Conservation (phyloP, 2,888 invertebrate species). For the Noctuana brunneofusca region DNA sequence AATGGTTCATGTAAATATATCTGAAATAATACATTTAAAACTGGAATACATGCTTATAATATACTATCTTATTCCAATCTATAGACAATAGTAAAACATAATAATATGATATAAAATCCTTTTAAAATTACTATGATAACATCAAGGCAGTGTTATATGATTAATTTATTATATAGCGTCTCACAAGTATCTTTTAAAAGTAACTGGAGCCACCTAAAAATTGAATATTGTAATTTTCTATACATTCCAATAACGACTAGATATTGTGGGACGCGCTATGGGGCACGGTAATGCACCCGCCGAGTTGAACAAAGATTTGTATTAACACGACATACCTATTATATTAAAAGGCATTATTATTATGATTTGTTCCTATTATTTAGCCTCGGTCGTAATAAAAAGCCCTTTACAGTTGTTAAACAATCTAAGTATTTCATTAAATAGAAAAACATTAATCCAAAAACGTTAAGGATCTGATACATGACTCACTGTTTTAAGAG, state of each 20-base stretch:
- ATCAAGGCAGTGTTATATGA: conserved; percentile 73
- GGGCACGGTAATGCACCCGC: no score
- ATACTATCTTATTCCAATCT: conserved; percentile 47
- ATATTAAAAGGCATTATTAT: conserved; percentile 31
- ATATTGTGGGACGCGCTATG: conserved; percentile 1
- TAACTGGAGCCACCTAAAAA: not conserved
- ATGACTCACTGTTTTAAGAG: conserved; percentile 18
- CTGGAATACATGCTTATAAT: conserved; percentile 41
- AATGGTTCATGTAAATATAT: conserved; percentile 44
- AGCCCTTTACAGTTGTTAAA: conserved; percentile 18
- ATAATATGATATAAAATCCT: conserved; percentile 53
- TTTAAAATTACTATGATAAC: conserved; percentile 61
- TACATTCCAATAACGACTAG: not conserved
- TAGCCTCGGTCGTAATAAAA: conserved; percentile 55
- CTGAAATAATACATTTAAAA: conserved; percentile 33
- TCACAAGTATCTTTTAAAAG: not conserved
- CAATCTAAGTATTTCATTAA: conserved; percentile 23
- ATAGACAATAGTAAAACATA: conserved; percentile 58
- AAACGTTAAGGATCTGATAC: conserved; percentile 18
- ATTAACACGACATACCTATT: conserved; percentile 28
- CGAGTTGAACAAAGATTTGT: no score
- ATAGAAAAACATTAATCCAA: conserved; percentile 15
- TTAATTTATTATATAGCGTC: not conserved
- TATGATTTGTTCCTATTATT: conserved; percentile 7
- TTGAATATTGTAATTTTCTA: not conserved